Conservation (phyloP, 1,140 invertebrate genomes). For the Pseudomyrmex pallidus region DNA sequence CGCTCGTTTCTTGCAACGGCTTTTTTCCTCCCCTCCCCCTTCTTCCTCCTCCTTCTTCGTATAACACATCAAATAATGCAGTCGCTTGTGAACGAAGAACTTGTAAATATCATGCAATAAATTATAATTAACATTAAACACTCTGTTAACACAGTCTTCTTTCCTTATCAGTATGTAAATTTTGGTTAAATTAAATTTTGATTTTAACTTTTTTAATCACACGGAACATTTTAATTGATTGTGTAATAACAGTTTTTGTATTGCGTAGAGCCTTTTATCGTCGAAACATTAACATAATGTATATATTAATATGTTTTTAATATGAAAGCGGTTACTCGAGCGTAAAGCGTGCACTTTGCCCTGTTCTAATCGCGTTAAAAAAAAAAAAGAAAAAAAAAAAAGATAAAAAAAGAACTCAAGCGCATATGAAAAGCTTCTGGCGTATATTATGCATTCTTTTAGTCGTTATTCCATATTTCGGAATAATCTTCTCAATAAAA, state of each 20-base stretch:
- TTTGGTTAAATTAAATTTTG: conserved; percentile 6
- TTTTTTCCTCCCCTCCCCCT: background rate
- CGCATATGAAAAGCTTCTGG: conserved; percentile 23
- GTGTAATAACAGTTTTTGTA: background rate
- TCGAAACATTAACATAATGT: conserved; percentile 8
- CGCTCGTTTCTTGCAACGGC: conserved; percentile 45
- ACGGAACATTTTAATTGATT: background rate
- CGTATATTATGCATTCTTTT: conserved; percentile 64
- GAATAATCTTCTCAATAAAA: conserved; percentile 64
- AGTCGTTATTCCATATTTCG: conserved; percentile 53
- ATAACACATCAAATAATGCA: conserved; percentile 37
- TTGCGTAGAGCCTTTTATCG: background rate
- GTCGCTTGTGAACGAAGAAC: conserved; percentile 28
- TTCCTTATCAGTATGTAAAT: background rate
- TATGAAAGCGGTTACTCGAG: conserved; percentile 2
- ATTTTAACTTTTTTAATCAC: conserved; percentile 19
- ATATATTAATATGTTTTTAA: background rate
- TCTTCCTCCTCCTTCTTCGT: too few species aligned
- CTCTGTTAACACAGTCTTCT: too few species aligned
- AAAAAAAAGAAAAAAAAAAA: too few species aligned
- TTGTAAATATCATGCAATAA: conserved; percentile 22
- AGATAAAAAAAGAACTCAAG: background rate
- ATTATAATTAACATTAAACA: conserved; percentile 11
- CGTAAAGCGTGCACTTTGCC: background rate
- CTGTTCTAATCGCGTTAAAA: conserved; percentile 46